These are phyloP conservation scores for Nomada ferruginata DNA, from an alignment of 2,888 invertebrate species.

Conservation along the genomic window DNA sequence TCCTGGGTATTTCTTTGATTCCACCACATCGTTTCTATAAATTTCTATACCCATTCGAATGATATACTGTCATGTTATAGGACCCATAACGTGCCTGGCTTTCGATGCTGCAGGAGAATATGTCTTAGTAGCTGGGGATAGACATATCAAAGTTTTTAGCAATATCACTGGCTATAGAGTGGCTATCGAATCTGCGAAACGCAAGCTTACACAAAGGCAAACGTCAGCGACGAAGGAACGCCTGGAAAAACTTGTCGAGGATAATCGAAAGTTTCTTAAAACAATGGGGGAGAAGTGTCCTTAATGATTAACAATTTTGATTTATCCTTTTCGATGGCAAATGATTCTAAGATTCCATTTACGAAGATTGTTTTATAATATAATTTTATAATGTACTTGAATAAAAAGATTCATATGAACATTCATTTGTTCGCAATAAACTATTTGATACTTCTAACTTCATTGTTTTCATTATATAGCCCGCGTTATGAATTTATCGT, in stretches of 20 bases:
- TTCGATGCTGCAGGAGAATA: constrained; percentile 92
- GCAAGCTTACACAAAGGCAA: constrained; percentile 86
- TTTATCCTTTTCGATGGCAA: constrained; percentile 19
- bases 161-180: constrained; percentile 90
- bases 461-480: constrained; percentile 3
- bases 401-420: constrained; percentile 62
- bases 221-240: constrained; percentile 92
- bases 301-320: constrained; percentile 48
- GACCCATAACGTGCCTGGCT: constrained; percentile 87
- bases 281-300: constrained; percentile 77
- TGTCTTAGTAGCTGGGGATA: constrained; percentile 90
- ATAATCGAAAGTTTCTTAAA: constrained; percentile 85
- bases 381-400: constrained; percentile 65
- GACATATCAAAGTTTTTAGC: constrained; percentile 91
- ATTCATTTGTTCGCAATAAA: constrained; percentile 39
- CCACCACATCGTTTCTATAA: not conserved
- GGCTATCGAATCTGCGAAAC: constrained; percentile 84
- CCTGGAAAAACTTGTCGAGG: constrained; percentile 88
- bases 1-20: constrained; percentile 84
- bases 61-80: constrained; percentile 85
- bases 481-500: not conserved
- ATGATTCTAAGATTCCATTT: constrained; percentile 14
- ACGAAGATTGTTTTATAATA: constrained; percentile 42
- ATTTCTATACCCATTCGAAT: not conserved
- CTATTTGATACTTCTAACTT: constrained; percentile 18